These are phyloP conservation scores for Saturnia pavonia DNA, from an alignment of 2,888 invertebrate species.

Conservation along the genomic window DNA sequence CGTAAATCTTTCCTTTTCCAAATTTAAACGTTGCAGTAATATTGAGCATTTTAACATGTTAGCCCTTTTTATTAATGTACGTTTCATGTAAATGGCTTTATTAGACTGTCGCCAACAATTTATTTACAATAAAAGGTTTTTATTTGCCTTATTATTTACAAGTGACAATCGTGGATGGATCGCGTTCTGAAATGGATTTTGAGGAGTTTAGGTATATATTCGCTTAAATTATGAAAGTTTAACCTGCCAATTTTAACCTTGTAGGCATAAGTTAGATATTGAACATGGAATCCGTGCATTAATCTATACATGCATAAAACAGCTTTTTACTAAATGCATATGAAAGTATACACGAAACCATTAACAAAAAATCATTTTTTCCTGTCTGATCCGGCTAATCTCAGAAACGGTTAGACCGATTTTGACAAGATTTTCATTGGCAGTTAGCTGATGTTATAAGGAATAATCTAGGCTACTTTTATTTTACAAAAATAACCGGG, in stretches of 20 bases:
- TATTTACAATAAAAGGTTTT: neutral
- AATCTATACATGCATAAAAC: no score
- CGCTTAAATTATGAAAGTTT: neutral
- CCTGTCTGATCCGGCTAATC: no score
- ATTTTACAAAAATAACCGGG: no score
- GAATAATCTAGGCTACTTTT: no score
- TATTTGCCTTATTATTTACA: no score
- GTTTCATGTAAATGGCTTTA: neutral
- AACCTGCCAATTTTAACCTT: neutral
- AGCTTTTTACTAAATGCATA: no score
- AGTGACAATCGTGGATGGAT: neutral
- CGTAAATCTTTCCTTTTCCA: conserved; percentile 34
- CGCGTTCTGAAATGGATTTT: neutral
- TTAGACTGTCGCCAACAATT: neutral
- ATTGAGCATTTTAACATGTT: neutral
- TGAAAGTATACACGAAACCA: no score
- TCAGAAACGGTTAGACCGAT: no score
- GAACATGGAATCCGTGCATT: no score
- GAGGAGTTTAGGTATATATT: neutral
- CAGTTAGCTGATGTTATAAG: no score
- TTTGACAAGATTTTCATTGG: no score
- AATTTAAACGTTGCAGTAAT: neutral
- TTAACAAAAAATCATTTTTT: no score
- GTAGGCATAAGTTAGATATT: neutral
- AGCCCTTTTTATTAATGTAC: neutral